Evolutionary conservation across 2,113 vertebrate genomes (phyloP), one percentile per base, ranked within the genome.

Genomic region (Synchiropus splendidus): DNA sequence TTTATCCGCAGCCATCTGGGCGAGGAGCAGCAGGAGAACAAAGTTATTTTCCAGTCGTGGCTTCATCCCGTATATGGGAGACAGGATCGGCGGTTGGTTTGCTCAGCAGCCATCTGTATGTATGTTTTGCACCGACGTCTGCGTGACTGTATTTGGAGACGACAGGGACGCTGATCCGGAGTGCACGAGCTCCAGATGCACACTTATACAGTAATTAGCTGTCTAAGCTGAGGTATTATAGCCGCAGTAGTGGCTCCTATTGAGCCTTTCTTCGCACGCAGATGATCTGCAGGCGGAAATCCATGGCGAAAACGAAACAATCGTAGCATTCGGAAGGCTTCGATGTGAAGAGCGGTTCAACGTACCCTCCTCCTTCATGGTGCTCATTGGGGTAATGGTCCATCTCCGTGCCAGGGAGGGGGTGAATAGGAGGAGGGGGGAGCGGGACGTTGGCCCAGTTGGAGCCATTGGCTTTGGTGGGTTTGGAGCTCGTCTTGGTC

Each of bases 371-470:
- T 72, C 86, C 85, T 64, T 97, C 93, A 51, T 91, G 92, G 58
- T 90, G 91, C 44, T 97, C 91, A 38, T 80, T 84, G 37, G 87
- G 81, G 63, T 94, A 97, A 80, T 89, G 91, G 48, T 97, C 93
- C 79, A 98, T 75, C 60, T 98, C 92, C 18, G 95, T 95, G 34
- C 93, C 93, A 35, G 95, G 95, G 42, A 98, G 89, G 1, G 95
- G 95, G 71, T 99, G 95, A 32, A 94, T 69, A 0, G 95, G 95
- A 10, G 94, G 95, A 42, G 92, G 95, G 61, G 94, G 94, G 27
- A 98, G 84, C 0, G 95, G 95, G 36, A 97, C 85, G 32, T 88
- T 97, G 68, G 93, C 90, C 95, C 95, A 99, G 58, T 74, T 91
- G 16, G 94, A 91, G 74, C 93, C 91, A 33, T 94, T 95, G 61